These are phyloP conservation scores for Champsocephalus gunnari DNA, from an alignment of 2,797 vertebrate species.

Conservation along the genomic window DNA sequence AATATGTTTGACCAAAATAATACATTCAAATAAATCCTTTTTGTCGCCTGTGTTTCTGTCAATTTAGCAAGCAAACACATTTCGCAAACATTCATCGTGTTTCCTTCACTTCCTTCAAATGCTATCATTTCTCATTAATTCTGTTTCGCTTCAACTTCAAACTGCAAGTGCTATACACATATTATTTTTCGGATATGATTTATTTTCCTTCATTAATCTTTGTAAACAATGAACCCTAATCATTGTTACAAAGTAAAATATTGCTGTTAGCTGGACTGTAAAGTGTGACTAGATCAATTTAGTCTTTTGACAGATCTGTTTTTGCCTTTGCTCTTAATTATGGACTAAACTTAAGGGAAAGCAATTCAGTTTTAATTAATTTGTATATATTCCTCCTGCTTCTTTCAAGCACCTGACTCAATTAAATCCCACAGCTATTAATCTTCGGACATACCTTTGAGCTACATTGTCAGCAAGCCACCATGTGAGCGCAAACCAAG, in stretches of 20 bases:
- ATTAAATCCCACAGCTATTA: slow-evolving; percentile 80
- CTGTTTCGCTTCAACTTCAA: neutral
- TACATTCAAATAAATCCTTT: neutral
- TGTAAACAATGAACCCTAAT: neutral
- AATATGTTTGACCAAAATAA: neutral
- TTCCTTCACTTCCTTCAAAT: neutral
- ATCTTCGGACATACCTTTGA: slow-evolving; percentile 80
- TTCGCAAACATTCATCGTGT: neutral
- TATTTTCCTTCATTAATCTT: neutral
- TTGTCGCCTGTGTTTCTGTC: neutral
- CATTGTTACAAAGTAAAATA: neutral
- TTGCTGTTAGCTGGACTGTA: slow-evolving; percentile 7
- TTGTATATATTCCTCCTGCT: slow-evolving; percentile 67
- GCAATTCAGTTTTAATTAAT: slow-evolving; percentile 67
- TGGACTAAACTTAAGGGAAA: slow-evolving; percentile 51
- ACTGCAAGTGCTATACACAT: neutral
- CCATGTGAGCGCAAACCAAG: slow-evolving; percentile 66
- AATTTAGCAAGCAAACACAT: neutral
- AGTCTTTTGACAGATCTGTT: neutral
- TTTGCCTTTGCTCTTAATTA: slow-evolving; percentile 37
- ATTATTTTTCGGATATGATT: slow-evolving; percentile 7
- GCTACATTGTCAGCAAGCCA: slow-evolving; percentile 78
- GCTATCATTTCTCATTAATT: neutral
- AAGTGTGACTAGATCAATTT: slow-evolving; percentile 10
- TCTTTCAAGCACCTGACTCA: slow-evolving; percentile 70